A percentile compares a stretch with the other conserved stretches of the same genome.
Conservation (phyloP, 2,113 vertebrate species). For the Chloebia gouldiae region DNA sequence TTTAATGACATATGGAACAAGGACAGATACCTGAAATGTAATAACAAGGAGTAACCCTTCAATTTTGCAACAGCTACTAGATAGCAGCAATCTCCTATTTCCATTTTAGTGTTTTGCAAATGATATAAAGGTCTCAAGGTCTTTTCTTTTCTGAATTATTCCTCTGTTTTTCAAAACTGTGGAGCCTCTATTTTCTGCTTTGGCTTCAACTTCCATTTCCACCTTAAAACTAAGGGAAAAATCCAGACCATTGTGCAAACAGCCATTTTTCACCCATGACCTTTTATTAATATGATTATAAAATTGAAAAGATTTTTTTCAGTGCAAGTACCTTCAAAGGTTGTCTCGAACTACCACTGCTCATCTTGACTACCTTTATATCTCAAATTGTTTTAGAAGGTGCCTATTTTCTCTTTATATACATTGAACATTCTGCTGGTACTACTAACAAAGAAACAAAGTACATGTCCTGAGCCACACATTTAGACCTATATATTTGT, state of each 20-base stretch:
- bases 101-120: background rate
- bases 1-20: background rate
- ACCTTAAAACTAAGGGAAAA: background rate
- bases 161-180: background rate
- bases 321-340: background rate
- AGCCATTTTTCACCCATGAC: background rate
- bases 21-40: background rate
- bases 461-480: background rate
- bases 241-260: background rate
- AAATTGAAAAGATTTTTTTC: background rate
- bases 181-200: background rate
- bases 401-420: background rate
- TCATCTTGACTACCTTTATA: background rate
- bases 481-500: background rate
- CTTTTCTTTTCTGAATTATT: background rate
- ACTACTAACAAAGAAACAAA: background rate
- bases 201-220: background rate
- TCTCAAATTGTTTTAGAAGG: background rate
- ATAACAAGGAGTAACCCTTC: conserved; percentile 11
- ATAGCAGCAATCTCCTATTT: background rate
- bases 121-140: background rate
- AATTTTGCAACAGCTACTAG: background rate
- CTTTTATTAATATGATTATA: background rate
- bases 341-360: background rate
- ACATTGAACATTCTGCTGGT: background rate